Percentiles rank a stretch among this genome's conserved stretches.
phyloP scores from a whole-genome alignment of 2,113 vertebrate species.

The Actinemys pallida region DNA sequence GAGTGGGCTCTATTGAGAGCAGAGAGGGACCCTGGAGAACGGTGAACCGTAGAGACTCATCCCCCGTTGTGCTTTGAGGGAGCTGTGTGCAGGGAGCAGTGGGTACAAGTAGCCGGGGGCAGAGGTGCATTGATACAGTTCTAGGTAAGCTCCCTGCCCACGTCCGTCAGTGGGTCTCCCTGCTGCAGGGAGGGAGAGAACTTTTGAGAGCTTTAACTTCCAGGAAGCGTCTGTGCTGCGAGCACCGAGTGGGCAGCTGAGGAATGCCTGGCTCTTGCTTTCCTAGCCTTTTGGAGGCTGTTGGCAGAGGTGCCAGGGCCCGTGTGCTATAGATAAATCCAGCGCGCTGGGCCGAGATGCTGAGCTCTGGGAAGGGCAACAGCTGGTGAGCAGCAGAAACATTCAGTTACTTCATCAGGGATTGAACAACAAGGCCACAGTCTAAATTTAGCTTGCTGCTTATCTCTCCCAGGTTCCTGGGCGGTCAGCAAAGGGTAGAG shows the following conservation, averaged over 20 bases:
- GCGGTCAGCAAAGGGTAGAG: fast-evolving
- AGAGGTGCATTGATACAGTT: neutral
- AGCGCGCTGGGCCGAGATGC: neutral
- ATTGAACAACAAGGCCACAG: neutral
- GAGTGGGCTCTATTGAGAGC: too few relatives aligned
- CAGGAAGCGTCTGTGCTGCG: fast-evolving
- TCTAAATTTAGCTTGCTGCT: conserved; percentile 51
- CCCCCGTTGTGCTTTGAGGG: too few relatives aligned
- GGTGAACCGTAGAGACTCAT: neutral
- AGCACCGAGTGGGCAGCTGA: fast-evolving
- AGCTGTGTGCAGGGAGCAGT: neutral
- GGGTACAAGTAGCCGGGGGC: neutral
- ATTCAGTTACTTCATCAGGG: conserved; percentile 43
- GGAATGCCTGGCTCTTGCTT: fast-evolving
- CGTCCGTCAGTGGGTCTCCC: fast-evolving
- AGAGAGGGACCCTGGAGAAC: too few relatives aligned
- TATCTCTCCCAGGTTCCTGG: fast-evolving
- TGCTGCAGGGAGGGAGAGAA: fast-evolving
- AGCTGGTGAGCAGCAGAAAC: conserved; percentile 1
- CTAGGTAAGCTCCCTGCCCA: neutral
- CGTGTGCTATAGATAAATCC: conserved; percentile 65
- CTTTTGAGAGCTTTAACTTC: fast-evolving
- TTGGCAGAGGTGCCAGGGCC: fast-evolving
- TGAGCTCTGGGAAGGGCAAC: neutral
- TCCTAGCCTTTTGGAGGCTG: fast-evolving